A percentile compares a stretch with the other conserved stretches of the same genome.
phyloP scores from a whole-genome alignment of 1,140 invertebrate genomes.

The Drosophila prosaltans region DNA sequence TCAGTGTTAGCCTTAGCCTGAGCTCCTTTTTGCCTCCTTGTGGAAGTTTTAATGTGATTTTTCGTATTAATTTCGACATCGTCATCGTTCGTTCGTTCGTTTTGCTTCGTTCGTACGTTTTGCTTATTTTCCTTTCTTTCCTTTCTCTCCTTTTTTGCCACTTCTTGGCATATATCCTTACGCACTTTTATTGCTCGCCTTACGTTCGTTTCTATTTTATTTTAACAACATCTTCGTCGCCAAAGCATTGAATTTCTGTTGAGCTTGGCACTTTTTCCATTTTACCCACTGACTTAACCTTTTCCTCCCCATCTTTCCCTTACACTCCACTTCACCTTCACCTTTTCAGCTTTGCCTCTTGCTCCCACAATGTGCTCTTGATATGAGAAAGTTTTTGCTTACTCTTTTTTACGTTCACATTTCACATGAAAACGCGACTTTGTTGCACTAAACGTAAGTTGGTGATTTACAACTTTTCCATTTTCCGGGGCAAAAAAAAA shows the following conservation, averaged over 20 bases:
- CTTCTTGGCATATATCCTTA: constrained; percentile 67
- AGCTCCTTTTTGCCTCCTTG: constrained; percentile 36
- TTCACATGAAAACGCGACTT: constrained; percentile 70
- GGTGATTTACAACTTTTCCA: constrained; percentile 73
- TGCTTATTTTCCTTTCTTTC: constrained; percentile 25
- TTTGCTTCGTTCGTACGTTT: constrained; percentile 1
- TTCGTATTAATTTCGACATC: constrained; percentile 81
- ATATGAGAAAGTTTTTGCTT: constrained; percentile 44
- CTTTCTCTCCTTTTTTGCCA: constrained; percentile 6
- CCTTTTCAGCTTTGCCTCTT: constrained; percentile 5
- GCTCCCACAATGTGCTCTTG: constrained; percentile 19
- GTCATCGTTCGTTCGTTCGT: constrained; percentile 57
- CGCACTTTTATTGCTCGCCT: constrained; percentile 75
- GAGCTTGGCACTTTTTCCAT: constrained; percentile 63
- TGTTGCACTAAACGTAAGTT: constrained; percentile 76
- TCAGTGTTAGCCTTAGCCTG: constrained; percentile 26
- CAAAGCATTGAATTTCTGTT: constrained; percentile 68
- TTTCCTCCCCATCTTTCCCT: constrained; percentile 8
- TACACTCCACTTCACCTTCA: constrained; percentile 19
- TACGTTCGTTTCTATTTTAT: constrained; percentile 65
- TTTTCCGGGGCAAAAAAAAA: constrained; percentile 17
- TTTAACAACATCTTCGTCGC: constrained; percentile 73
- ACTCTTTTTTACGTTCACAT: constrained; percentile 59
- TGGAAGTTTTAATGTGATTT: constrained; percentile 81
- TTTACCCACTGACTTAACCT: constrained; percentile 46